Base-by-base conservation (phyloP, 2,888 invertebrate species). In the Cremastinae sp. region DNA sequence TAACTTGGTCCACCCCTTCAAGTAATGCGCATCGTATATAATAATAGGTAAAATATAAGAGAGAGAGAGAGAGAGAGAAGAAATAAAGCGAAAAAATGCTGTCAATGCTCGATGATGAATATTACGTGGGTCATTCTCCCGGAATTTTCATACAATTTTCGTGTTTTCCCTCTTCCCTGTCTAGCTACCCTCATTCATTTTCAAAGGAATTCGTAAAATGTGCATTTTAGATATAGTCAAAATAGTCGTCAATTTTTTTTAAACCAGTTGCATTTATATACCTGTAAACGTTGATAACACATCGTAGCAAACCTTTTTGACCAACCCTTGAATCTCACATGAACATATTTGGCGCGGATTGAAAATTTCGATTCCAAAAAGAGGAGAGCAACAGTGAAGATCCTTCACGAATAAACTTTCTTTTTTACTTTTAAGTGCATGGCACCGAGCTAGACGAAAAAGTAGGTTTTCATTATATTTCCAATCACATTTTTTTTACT, bases 71-170 rank as follows among this genome's bases (percentile, higher is more conserved):
- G 49, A 22, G 34, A 45, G n/a, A 65, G 59, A 49, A 28, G 38
- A 41, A 43, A 73, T 43, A 74, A 43, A 54, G 77, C 53, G 53
- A 54, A 59, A 38, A 62, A 38, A 34, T 58, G 18, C 9, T 68
- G 64, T 53, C 61, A 58, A 70, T 65, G 64, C 74, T 74, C 74
- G 74, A 64, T 65, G 56, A 74, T 70, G 61, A 75, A 71, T 74
- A 56, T 79, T 28, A 79, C 79, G 80, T 83, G 85, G 86, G 85
- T 86, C 85, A 86, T 86, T 86, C 85, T 86, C 84, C 81, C 78
- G 79, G 80, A 79, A 80, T 78, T 77, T 81, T 74, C 59, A 74
- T 62, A 5, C 28, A 28, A 58, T 74, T 76, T 62, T 69, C 58
- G 56, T 62, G 56, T 45, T 18, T 18, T 53, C 36, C 69, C 41